Evolutionary conservation across 2,888 invertebrate genomes (phyloP), one percentile per base, ranked within the genome.

Genomic region (Apodemia zela): DNA sequence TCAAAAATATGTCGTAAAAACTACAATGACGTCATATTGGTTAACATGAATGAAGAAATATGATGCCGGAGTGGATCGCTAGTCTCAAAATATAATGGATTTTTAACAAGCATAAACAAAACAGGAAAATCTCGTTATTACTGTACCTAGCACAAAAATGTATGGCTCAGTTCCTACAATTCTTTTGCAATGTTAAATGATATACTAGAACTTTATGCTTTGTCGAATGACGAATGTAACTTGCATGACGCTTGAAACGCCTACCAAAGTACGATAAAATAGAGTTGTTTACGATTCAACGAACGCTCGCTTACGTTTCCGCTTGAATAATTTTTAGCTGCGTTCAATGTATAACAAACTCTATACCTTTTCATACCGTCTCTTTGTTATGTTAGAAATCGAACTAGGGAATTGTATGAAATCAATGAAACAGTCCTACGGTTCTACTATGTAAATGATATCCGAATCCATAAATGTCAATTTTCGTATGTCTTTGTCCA

Each of bases 251-350:
- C 45, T 42, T 42, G 61, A 57, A 51, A 21, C 42, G 62, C 58
- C 62, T 62, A 62, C 58, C 57, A 58, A 62, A 62, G 62, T 45
- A 33, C 62, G 62, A 62, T 58, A 62, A 62, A 62, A 58, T 62
- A 62, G 62, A 42, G 57, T 62, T 62, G 58, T 62, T 62, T 62
- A 62, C 62, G 62, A 62, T 58, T 62, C 62, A 58, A 42, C 62
- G 62, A 57, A 57, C 62, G 62, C 62, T 45, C 62, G 62, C 62
- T 58, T 62, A 45, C 58, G 62, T 62, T 62, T 62, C 62, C 58
- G 58, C 58, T 62, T 47, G 58, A 62, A 62, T 62, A 59, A 62
- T 57, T 62, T 54, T 42, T 21, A 38, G 51, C 58, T 59, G 45
- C 45, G 62, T 45, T 62, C 62, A 62, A 62, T 62, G 59, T 62